Conservation (phyloP, 2,888 invertebrate genomes). For the Megastigmus dorsalis region DNA sequence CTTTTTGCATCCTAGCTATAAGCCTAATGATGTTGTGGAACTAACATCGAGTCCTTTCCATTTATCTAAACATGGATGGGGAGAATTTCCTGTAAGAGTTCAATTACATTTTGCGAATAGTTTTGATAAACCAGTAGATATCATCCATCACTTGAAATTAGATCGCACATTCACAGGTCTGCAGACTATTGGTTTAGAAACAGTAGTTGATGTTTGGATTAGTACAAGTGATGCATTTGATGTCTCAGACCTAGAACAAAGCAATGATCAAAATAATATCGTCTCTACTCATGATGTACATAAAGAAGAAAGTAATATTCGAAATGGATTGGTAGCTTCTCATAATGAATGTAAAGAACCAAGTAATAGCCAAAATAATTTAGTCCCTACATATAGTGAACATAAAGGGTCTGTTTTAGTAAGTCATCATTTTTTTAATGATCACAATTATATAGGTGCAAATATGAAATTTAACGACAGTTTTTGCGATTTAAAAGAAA, state of each 20-base stretch:
- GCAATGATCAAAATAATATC: neutral
- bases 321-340: too few relatives aligned
- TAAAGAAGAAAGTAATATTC: too few relatives aligned
- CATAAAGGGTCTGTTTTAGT: too few relatives aligned
- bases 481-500: neutral
- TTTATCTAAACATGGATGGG: conserved; percentile 91
- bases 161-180: conserved; percentile 89
- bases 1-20: conserved; percentile 89
- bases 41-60: conserved; percentile 89
- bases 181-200: conserved; percentile 89
- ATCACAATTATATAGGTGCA: conserved; percentile 34
- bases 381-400: neutral
- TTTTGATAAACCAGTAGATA: conserved; percentile 85
- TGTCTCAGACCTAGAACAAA: neutral
- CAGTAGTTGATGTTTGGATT: conserved; percentile 83
- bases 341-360: too few relatives aligned
- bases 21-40: conserved; percentile 89
- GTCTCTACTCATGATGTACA: neutral
- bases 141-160: conserved; percentile 87
- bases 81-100: conserved; percentile 90
- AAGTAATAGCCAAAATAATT: neutral
- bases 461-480: neutral
- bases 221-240: conserved; percentile 16
- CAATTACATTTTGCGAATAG: conserved; percentile 86
- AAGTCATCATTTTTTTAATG: neutral